Percentiles rank a stretch among this genome's conserved stretches.
These are phyloP conservation scores for Sebastolobus alascanus DNA, from an alignment of 2,797 vertebrate species.

Conservation along the genomic window DNA sequence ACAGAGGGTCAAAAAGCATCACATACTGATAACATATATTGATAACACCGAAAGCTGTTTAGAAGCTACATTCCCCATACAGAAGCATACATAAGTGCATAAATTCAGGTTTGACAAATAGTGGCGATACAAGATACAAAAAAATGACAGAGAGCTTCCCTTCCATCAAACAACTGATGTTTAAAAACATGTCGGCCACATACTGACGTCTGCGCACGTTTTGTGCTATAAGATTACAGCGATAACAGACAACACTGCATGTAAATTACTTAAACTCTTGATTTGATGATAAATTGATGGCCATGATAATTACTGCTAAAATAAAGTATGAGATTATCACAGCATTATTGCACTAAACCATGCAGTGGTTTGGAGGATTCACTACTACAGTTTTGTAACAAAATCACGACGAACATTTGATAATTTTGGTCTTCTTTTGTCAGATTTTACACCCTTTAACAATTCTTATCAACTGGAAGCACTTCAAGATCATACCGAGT, in stretches of 20 bases:
- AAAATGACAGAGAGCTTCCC: conserved; percentile 51
- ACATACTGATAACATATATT: conserved; percentile 66
- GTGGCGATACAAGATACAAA: conserved; percentile 63
- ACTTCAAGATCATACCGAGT: conserved; percentile 50
- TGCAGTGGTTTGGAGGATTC: conserved; percentile 26
- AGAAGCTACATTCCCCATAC: conserved; percentile 81
- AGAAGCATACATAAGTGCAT: conserved; percentile 80
- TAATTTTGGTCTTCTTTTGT: conserved; percentile 37
- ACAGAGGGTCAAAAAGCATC: conserved; percentile 58
- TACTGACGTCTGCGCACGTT: conserved; percentile 13
- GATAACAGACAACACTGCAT: conserved; percentile 41
- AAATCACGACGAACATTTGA: conserved; percentile 19
- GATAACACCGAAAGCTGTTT: conserved; percentile 70
- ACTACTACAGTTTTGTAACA: conserved; percentile 14
- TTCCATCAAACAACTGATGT: conserved; percentile 43
- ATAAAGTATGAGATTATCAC: conserved; percentile 44
- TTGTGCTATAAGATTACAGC: conserved; percentile 40
- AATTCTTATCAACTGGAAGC: conserved; percentile 62
- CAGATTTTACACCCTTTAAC: conserved; percentile 31
- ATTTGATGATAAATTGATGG: conserved; percentile 14
- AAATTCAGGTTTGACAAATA: conserved; percentile 64
- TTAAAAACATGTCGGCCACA: conserved; percentile 36
- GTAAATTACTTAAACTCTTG: background rate
- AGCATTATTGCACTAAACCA: conserved; percentile 45
- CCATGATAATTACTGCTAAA: conserved; percentile 27